Base-by-base conservation (phyloP, 2,113 vertebrate genomes). In the Eurystomus gularis region DNA sequence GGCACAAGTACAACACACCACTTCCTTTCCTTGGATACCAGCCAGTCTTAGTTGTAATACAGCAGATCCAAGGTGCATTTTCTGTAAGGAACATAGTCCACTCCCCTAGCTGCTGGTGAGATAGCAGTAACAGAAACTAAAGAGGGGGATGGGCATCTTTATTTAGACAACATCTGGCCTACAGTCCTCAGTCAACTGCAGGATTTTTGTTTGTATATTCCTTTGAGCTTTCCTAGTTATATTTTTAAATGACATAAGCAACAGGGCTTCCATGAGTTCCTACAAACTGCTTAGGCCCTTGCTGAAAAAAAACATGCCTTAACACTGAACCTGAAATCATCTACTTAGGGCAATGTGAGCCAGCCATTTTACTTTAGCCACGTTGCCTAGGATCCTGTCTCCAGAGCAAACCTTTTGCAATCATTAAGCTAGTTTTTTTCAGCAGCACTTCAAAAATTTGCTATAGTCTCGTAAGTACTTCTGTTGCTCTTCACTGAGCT, bases 401-500 rank as follows among this genome's bases (percentile, higher is more conserved):
- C n/a, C 51, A 84, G 35, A 92, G 29, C 49, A 65, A 71, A 6
- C 6, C 6, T 16, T 88, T 90, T 86, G 82, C 73, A 72, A 52
- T 68, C n/a, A 62, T 64, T 91, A 88, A 76, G 35, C 24, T 64
- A 70, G 44, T 35, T 64, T 57, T 88, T 90, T 64, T 51, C 44
- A 73, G 75, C 1, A 83, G 39, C 44, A 12, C 52, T 64, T 76
- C 29, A 61, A 71, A 93, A 94, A 94, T 68, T 86, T 83, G 52
- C 65, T n/a, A 1, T 16, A 64, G 78, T 79, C 68, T 39, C 42
- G 54, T 90, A 84, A 92, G 83, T 49, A 57, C 71, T 92, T 92
- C 73, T 78, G 69, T 23, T 92, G 73, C 57, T 93, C 61, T 86
- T 92, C 71, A 66, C 46, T 60, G 80, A 96, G 61, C 57, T 94